Base-by-base conservation (phyloP, 2,113 vertebrate species). In the Sebastes fasciatus region DNA sequence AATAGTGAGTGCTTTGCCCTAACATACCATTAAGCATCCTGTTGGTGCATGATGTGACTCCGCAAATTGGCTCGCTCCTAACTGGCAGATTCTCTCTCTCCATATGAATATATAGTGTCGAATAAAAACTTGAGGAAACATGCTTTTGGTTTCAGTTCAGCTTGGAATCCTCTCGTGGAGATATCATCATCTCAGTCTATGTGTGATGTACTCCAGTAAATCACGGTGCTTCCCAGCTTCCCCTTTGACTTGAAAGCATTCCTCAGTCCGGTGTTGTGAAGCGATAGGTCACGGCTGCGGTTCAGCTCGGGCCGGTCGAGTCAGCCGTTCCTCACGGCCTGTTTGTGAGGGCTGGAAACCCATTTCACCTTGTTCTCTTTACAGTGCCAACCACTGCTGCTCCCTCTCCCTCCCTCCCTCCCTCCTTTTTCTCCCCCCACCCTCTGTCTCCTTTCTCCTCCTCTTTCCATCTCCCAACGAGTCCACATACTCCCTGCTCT, bases 401-500 rank as follows among this genome's bases (percentile, higher is more conserved):
- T 83, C 69, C 80, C 16, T 77, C 69, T 65, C 61, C 34, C 75
- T 13, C 45, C 43, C 43, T 26, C 40, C n/a, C 74, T 19, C 79
- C 34, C 71, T 21, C 48, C 34, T 23, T 46, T 11, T 8, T 21
- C 55, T 12, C 6, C 51, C 51, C 71, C 60, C 64, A 19, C 70
- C 65, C 68, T 42, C 65, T 48, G 55, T 19, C 81, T 78, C 62
- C 60, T 91, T 84, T 86, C 86, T 88, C 93, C 89, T 91, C 90
- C 92, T 91, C 73, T 83, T 89, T 92, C 79, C 83, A 89, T 91
- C 86, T 88, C 80, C 77, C 77, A 89, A 92, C 90, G 86, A 90
- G 88, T 78, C 84, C 80, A 87, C 91, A 85, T 82, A 85, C 87
- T 82, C 79, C 60, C 63, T 43, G 74, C 90, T 88, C 89, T 88